phyloP scores from a whole-genome alignment of 2,797 vertebrate genomes.

The Cygnus olor region DNA sequence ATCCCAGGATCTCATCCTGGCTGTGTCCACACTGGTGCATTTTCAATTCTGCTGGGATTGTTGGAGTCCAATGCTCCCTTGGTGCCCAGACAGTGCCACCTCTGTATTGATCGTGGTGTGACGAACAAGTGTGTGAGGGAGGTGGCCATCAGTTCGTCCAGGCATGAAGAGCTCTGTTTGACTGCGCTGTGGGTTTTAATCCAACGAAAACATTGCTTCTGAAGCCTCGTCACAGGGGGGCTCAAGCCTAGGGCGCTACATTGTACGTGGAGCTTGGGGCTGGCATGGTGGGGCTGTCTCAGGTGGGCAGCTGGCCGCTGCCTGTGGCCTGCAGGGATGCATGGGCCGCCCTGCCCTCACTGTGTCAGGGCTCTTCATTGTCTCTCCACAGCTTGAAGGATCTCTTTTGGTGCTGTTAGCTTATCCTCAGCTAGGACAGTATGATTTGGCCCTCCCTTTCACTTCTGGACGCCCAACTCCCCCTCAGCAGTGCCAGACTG shows the following conservation, averaged over 20 bases:
- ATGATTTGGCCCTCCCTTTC: neutral
- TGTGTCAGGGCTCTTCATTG: neutral
- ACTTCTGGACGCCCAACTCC: neutral
- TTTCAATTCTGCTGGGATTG: neutral
- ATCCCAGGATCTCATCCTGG: neutral
- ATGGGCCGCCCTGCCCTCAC: neutral
- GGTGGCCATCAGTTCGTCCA: neutral
- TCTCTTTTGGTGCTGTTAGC: neutral
- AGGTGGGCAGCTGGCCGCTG: no score
- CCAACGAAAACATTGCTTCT: neutral
- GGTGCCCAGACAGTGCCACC: neutral
- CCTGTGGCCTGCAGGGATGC: neutral
- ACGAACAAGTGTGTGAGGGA: neutral
- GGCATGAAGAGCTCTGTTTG: neutral
- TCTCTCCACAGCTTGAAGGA: neutral
- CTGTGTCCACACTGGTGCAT: neutral
- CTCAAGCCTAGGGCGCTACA: neutral
- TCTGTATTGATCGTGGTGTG: accelerated
- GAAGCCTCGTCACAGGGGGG: accelerated
- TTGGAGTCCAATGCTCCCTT: neutral
- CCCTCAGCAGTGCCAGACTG: accelerated
- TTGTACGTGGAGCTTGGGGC: no score
- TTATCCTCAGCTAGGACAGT: neutral
- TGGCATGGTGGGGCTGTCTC: no score
- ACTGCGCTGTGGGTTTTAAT: neutral